Evolutionary conservation across 1,140 invertebrate genomes (phyloP), one percentile per base, ranked within the genome.

Genomic region (Thrips palmi): DNA sequence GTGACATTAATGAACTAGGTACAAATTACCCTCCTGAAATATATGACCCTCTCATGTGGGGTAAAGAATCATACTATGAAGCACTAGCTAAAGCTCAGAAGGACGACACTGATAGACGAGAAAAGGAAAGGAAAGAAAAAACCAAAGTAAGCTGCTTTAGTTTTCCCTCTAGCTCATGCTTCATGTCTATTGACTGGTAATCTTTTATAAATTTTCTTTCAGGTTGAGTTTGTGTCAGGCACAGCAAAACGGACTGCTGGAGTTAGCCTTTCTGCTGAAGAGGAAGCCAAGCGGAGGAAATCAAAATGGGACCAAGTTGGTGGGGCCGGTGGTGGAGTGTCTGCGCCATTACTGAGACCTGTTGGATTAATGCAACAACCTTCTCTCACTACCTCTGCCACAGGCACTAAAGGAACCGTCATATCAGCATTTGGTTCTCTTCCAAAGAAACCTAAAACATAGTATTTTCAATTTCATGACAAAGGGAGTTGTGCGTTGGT

Each of bases 21-120:
- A 93, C 88, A 12, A 94, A 94, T 62, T 96, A 91, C 65, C 81
- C 86, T 10, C 70, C 84, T 38, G 77, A 87, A 45, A 74, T 89
- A 24, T 96, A 88, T 60, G 84, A 96, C 62, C 87, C 88, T 0
- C 63, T 85, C 41, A 76, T 76, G 48, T 96, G 86, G 86, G 75
- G 73, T 6, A 81, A 83, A 53, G 83, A 92, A 49, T 93, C 88
- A 0, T 93, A 74, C 54, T 94, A 88, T 60, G 89, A 96, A 58
- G 83, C 91, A 52, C 59, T 96, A 28, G 80, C 84, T 0, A 77
- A 77, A 51, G 71, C 77, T 4, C 91, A 94, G 51, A 92, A 87
- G 59, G 57, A 70, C 6, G 87, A 93, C 60, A 93, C 93, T 85
- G 85, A 93, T 24, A 78, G 77, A 52, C 58, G 85, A 33, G 86